Percentiles rank a stretch among this genome's conserved stretches.
Conservation (phyloP, 2,113 vertebrate genomes). For the Ammodytes dubius region DNA sequence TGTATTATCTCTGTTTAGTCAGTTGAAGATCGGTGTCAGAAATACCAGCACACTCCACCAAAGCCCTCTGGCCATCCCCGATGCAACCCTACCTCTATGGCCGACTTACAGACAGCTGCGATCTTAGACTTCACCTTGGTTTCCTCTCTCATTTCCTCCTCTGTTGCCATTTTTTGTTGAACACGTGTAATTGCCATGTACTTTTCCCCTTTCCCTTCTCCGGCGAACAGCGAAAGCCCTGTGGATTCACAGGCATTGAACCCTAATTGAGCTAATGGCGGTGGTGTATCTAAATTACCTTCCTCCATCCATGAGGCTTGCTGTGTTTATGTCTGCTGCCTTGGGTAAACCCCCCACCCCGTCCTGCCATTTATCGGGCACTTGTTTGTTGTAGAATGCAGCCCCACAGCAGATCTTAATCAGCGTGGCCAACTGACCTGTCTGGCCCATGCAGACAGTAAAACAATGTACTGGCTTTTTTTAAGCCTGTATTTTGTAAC, state of each 20-base stretch:
- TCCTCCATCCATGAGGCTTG: conserved; percentile 77
- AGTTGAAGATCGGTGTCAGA: conserved; percentile 61
- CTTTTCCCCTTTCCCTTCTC: conserved; percentile 67
- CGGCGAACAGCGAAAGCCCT: conserved; percentile 75
- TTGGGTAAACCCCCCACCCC: conserved; percentile 69
- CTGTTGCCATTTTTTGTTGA: conserved; percentile 62
- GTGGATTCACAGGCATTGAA: conserved; percentile 84
- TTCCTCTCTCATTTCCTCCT: conserved; percentile 75
- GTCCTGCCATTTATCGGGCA: conserved; percentile 79
- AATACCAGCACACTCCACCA: conserved; percentile 65
- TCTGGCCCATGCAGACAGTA: conserved; percentile 62
- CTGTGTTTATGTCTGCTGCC: conserved; percentile 86
- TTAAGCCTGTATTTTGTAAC: background rate
- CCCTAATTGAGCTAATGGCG: conserved; percentile 84
- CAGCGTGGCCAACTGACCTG: conserved; percentile 68
- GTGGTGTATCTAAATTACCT: conserved; percentile 84
- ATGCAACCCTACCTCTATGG: conserved; percentile 70
- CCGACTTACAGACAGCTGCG: conserved; percentile 64
- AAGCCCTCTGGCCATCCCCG: conserved; percentile 44
- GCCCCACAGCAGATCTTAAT: conserved; percentile 82
- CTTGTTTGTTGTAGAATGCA: conserved; percentile 84
- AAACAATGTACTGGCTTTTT: conserved; percentile 7
- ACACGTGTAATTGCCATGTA: conserved; percentile 68
- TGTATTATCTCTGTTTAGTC: conserved; percentile 56
- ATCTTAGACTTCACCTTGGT: conserved; percentile 69